Evolutionary conservation across 2,888 invertebrate species (phyloP), one percentile per base, ranked within the genome.

Genomic region (Tetragonula carbonaria): DNA sequence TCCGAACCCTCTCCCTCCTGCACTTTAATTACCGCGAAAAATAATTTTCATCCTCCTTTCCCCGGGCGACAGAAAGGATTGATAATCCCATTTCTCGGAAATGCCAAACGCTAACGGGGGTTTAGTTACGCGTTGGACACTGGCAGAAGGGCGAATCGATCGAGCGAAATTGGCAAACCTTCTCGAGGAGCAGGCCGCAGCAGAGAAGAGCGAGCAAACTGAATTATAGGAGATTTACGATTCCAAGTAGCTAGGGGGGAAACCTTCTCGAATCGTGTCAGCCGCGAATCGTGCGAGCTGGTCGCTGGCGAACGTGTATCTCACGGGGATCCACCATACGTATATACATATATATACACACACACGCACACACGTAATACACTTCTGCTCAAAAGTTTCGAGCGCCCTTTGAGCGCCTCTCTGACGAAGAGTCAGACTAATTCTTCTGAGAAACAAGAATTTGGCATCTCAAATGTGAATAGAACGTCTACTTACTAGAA

Each of bases 291-390:
- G 63, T 66, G 68, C 65, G 51, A 70, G 57, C 70, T 62, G 77
- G 83, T 66, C 71, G 72, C 74, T 84, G 78, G 79, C 73, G 8
- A 53, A 68, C 75, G 84, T 55, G n/a, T 77, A 62, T 66, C 76
- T 45, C 67, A 38, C 77, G 66, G 77, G 62, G 63, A 80, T 68
- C 73, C 73, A 86, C 28, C 67, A 63, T 67, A 80, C 74, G 63
- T 67, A 67, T 45, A 74, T 68, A 76, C 72, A 73, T 23, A 23
- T 23, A 59, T 23, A 23, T 2, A 59, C 13, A 59, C 5, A 55
- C 21, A 51, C 38, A 57, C 5, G 16, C 62, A 62, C 23, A 62
- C 50, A 63, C 68, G 68, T 45, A 45, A 59, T 38, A 55, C 71
- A 72, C 38, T 53, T 8, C 45, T 45, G 45, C 45, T 45, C 45